Conservation (phyloP, 2,797 vertebrate genomes). For the Amblyopsis hoosieri region DNA sequence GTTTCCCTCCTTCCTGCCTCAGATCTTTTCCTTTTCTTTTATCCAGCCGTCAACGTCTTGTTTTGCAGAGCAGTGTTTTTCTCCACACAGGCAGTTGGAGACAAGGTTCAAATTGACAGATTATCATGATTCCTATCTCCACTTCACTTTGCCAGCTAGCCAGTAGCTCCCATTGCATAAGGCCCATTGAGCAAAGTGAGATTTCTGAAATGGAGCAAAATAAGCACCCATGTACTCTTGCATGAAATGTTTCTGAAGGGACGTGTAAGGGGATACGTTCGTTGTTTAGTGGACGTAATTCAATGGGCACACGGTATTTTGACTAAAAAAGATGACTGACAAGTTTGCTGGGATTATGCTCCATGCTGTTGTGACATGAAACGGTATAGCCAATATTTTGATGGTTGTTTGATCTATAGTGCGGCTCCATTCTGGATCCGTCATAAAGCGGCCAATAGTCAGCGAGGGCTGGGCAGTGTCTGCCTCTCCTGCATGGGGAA, state of each 20-base stretch:
- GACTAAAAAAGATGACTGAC: too few relatives aligned
- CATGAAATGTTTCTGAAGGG: too few relatives aligned
- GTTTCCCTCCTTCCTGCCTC: constrained; percentile 11
- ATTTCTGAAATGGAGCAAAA: too few relatives aligned
- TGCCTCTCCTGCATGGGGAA: constrained; percentile 38
- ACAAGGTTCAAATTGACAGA: constrained; percentile 6
- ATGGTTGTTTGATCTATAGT: constrained; percentile 28
- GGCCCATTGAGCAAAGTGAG: too few relatives aligned
- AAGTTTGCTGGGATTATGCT: too few relatives aligned
- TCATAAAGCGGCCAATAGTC: constrained; percentile 19
- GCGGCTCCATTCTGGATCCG: background rate
- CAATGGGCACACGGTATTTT: too few relatives aligned
- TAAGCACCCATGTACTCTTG: too few relatives aligned
- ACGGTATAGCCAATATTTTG: background rate
- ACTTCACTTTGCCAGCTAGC: background rate
- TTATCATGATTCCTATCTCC: background rate
- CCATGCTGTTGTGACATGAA: background rate
- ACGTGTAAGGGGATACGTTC: too few relatives aligned
- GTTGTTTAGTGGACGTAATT: too few relatives aligned
- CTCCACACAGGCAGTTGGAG: background rate
- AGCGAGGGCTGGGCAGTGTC: constrained; percentile 6
- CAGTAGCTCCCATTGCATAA: too few relatives aligned
- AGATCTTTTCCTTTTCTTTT: background rate
- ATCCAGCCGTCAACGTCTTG: constrained; percentile 6
- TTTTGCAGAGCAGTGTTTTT: background rate